Evolutionary conservation across 2,888 invertebrate genomes (phyloP), one percentile per base, ranked within the genome.

Genomic region (Acrobasis suavella): DNA sequence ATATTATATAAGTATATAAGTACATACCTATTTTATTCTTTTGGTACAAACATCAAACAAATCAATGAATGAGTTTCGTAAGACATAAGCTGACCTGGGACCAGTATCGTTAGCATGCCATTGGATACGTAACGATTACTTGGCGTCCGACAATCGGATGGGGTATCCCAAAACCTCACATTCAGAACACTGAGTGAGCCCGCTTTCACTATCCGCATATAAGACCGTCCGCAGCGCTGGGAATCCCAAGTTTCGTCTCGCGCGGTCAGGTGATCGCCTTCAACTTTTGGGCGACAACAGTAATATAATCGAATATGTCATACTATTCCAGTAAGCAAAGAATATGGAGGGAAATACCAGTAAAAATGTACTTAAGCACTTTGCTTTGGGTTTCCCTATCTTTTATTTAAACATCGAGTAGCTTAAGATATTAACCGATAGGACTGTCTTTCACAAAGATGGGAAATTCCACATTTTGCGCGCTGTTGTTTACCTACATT

Each of bases 141-240:
- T 69, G 67, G 62, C 72, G 66, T 62, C 64, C 66, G 64, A 70
- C 73, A 73, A 72, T 71, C 67, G 74, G n/a, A 65, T 69, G 80
- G 83, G 79, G 71, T 79, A 82, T 76, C 76, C 83, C 83, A 77
- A 73, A 62, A 71, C 67, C 68, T 65, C 62, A 60, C 67, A 65
- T 62, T 65, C 46, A 5, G 68, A 32, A 52, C 62, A 54, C n/a
- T 49, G 10, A 42, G 15, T 65, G 58, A 63, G 66, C 51, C 59
- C 65, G 85, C 89, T 89, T 89, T 88, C 89, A 83, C 89, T 80
- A 67, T 65, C 67, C 72, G 72, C 72, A 71, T 68, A 46, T 65
- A 63, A 67, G 67, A 75, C 67, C 72, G 79, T 80, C 78, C 73
- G 78, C 74, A 66, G 64, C 32, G 32, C 8, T 81, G 89, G 89